These are phyloP conservation scores for Pterois miles DNA, from an alignment of 2,797 vertebrate genomes.

Conservation along the genomic window DNA sequence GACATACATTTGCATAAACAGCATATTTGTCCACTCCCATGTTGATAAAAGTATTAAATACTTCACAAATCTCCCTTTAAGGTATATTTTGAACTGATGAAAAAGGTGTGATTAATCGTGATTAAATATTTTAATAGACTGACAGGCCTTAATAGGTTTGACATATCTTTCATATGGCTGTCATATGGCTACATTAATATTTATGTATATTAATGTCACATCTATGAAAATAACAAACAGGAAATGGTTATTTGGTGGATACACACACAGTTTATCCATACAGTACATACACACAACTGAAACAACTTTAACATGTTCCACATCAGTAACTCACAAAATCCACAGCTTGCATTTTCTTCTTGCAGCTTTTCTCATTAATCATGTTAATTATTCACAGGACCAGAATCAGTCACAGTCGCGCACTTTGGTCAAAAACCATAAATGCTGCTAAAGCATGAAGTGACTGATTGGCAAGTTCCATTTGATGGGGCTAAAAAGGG, in stretches of 20 bases:
- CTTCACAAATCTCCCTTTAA: no score
- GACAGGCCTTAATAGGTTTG: neutral
- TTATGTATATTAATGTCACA: neutral
- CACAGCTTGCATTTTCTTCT: slow-evolving; percentile 51
- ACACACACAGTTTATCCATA: slow-evolving; percentile 11
- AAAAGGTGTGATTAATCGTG: neutral
- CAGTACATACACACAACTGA: neutral
- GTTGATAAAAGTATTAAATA: no score
- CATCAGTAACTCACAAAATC: slow-evolving; percentile 35
- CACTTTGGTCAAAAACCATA: slow-evolving; percentile 66
- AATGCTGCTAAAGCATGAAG: slow-evolving; percentile 69
- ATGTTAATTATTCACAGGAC: slow-evolving; percentile 65
- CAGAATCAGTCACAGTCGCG: slow-evolving; percentile 53
- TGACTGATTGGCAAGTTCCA: slow-evolving; percentile 73
- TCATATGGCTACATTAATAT: neutral
- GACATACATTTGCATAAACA: no score
- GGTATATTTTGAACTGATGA: no score
- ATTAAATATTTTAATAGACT: no score
- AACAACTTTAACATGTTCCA: slow-evolving; percentile 33
- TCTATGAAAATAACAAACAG: slow-evolving; percentile 3
- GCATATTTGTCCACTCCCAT: accelerated
- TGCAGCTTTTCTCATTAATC: slow-evolving; percentile 49
- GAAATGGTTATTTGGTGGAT: neutral
- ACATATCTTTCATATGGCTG: neutral
- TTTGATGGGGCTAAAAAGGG: slow-evolving; percentile 70